Evolutionary conservation across 1,140 invertebrate species (phyloP), one percentile per base, ranked within the genome.

Genomic region (Paraescarpia echinospica): DNA sequence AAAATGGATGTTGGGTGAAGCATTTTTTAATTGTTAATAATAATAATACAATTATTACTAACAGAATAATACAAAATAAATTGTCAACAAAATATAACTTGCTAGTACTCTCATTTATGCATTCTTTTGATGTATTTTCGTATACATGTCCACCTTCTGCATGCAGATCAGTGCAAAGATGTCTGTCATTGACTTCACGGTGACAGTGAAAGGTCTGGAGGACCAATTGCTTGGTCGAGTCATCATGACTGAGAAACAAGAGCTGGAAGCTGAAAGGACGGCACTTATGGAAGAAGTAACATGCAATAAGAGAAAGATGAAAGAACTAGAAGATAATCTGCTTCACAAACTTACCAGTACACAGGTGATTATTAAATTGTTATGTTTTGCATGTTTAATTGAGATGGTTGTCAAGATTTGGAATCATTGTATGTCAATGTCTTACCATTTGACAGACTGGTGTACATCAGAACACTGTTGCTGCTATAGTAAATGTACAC

Each of bases 261-360:
- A 99, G 95, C 96, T 99, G 93, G 99, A 99, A 96, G 98, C 98
- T 77, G 98, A 99, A 96, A 96, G 98, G 93, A 98, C 99, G 18
- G 97, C 98, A 33, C 96, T 99, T 22, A 99, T 99, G 95, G 98
- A 99, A 96, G 99, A 98, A 0, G 98, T 99, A 0, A 98, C 99
- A 97, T 97, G 98, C 93, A 99, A 99, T 96, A 98, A 99, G 96
- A 97, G 98, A 93, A 98, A 98, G 93, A 99, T 99, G 98, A 99
- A 99, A 96, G 98, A 99, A 95, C 96, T 99, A 1, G 99, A 99
- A 96, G 98, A 98, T 93, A 99, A 99, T 95, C 96, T 99, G n/a
- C 96, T 99, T 1, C 97, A 97, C 94, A 97, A 98, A 35, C 96
- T 99, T 59, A 99, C 98, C 91, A 99, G 98, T 1, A 98, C 98